Evolutionary conservation across 2,113 vertebrate genomes (phyloP).

Genomic region (Brachypodius melanocephalos): DNA sequence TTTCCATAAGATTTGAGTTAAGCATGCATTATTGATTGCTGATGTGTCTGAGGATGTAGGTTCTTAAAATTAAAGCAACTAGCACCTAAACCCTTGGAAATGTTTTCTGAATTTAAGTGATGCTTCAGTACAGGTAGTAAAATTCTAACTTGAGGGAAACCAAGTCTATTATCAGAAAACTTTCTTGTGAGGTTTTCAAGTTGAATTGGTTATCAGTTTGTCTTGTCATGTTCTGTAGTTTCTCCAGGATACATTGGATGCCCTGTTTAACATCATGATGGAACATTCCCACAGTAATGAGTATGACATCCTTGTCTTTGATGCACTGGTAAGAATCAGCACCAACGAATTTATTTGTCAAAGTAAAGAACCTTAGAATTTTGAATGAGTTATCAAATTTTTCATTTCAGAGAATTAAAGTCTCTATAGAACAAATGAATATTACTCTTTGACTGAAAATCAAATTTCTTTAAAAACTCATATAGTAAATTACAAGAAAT

Average conservation of each 20-base stretch:
- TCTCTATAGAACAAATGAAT: background rate
- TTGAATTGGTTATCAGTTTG: background rate
- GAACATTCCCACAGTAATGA: conserved; percentile 90
- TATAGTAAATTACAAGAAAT: background rate
- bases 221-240: conserved; percentile 73
- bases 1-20: background rate
- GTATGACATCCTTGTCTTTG: conserved; percentile 97
- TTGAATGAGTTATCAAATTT: background rate
- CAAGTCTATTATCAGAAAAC: background rate
- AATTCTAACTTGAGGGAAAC: background rate
- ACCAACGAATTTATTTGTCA: background rate
- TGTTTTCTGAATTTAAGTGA: background rate
- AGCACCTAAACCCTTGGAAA: background rate
- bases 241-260: conserved; percentile 93
- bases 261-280: conserved; percentile 99
- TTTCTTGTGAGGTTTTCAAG: background rate
- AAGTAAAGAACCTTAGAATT: background rate
- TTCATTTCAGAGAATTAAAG: background rate
- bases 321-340: conserved; percentile 88
- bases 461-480: background rate
- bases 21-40: background rate
- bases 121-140: background rate
- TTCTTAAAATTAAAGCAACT: background rate
- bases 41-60: background rate
- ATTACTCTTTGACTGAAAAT: background rate